Conservation (phyloP, 2,797 vertebrate species). For the Zalophus californianus region DNA sequence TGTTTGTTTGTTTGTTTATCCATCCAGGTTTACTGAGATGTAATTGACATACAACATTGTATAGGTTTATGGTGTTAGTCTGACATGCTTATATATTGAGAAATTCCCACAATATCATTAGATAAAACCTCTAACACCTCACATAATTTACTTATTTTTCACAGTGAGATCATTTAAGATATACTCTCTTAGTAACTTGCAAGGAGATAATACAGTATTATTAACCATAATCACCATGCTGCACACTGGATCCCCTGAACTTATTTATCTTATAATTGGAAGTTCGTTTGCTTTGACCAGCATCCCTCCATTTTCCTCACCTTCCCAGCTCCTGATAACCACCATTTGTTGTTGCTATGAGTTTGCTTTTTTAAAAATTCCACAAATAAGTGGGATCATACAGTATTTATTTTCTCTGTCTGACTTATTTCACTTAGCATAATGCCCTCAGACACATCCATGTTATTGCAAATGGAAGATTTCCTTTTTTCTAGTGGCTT, state of each 20-base stretch:
- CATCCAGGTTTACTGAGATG: background rate
- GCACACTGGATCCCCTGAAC: background rate
- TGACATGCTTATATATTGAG: background rate
- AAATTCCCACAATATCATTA: background rate
- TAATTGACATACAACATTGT: background rate
- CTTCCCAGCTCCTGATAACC: background rate
- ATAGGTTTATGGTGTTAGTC: background rate
- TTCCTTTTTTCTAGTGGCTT: background rate
- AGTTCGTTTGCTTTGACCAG: background rate
- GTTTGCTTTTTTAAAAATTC: background rate
- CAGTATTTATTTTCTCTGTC: background rate
- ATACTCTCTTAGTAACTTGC: background rate
- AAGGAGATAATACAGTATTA: background rate
- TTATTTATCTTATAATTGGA: background rate
- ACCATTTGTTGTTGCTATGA: background rate
- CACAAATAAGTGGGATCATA: background rate
- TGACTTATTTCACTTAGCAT: background rate
- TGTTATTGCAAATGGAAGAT: background rate
- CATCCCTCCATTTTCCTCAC: background rate
- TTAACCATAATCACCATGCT: background rate
- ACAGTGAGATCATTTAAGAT: background rate
- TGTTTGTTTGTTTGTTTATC: background rate
- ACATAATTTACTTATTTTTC: background rate
- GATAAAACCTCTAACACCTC: background rate
- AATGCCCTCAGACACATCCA: background rate